Evolutionary conservation across 1,140 invertebrate genomes (phyloP), one percentile per base, ranked within the genome.

Genomic region (Maniola jurtina): DNA sequence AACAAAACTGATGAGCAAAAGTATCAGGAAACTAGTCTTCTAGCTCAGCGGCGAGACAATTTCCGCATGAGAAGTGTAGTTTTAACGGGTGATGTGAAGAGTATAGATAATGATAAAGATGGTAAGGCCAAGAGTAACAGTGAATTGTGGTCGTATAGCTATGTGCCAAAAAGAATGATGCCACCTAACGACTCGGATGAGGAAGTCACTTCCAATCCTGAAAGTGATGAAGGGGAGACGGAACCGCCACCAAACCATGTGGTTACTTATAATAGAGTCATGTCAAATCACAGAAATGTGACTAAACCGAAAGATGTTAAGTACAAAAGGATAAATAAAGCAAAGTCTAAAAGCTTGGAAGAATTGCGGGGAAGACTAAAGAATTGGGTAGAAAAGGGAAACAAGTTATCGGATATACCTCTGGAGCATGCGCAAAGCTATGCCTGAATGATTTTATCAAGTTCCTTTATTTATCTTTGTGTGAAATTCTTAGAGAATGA

Each of bases 241-340:
- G 84, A 91, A 48, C 80, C 81, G 13, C 81, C 80, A 40, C 81
- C 86, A 35, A 93, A 90, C 47, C 93, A 95, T 77, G 94, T 96
- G 11, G 95, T 95, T 8, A 95, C 94, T 7, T 97, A 96, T 85
- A 97, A 97, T 86, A 92, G 96, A 70, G 96, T 97, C 54, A 97
- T 97, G 96, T 96, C 95, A 33, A 97, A 97, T 85, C 96, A 97
- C 87, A 92, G 96, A 68, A 96, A 95, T 52, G 96, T 97, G 48
- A 97, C 96, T 3, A 97, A 97, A 87, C 96, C 96, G 62, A 97
- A 97, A 89, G 96, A 97, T 79, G 96, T 97, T 6, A 97, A 97
- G 86, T 97, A 97, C 90, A 97, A 97, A 82, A 93, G 96, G 71
- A 97, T 97, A 85, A 97, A 97, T 80, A 97, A 97, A 82, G 96